A percentile compares a stretch with the other conserved stretches of the same genome.
phyloP scores from a whole-genome alignment of 2,113 vertebrate genomes.

The Mustela lutreola region DNA sequence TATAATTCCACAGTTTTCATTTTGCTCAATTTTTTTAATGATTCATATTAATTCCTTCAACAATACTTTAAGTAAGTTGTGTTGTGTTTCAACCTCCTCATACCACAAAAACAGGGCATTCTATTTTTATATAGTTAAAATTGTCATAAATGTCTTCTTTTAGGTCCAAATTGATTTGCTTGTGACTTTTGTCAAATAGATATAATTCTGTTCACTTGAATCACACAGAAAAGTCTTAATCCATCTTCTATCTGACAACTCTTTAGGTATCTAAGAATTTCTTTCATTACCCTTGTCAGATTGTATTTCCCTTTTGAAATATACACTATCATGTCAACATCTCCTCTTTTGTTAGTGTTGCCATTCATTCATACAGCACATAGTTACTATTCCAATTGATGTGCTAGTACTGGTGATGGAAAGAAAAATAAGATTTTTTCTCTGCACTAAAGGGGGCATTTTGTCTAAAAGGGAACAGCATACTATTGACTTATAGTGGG shows the following conservation, averaged over 20 bases:
- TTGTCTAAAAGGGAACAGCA: not conserved
- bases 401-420: not conserved
- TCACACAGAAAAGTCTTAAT: not conserved
- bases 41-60: not conserved
- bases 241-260: not conserved
- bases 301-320: conserved; percentile 5
- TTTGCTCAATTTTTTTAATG: not conserved
- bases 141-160: not conserved
- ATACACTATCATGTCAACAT: not conserved
- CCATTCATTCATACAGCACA: not conserved
- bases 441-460: not conserved
- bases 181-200: not conserved
- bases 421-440: conserved; percentile 27
- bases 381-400: not conserved
- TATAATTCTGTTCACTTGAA: conserved; percentile 26
- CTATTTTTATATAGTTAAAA: conserved; percentile 12
- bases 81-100: not conserved
- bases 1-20: not conserved
- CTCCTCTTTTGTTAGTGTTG: not conserved
- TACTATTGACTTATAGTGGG: not conserved
- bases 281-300: not conserved
- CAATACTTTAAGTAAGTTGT: not conserved
- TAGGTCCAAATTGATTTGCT: not conserved
- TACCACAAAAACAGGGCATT: not conserved
- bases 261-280: not conserved